Evolutionary conservation across 2,113 vertebrate genomes (phyloP), one percentile per base, ranked within the genome.

Genomic region (Patagioenas fasciata): DNA sequence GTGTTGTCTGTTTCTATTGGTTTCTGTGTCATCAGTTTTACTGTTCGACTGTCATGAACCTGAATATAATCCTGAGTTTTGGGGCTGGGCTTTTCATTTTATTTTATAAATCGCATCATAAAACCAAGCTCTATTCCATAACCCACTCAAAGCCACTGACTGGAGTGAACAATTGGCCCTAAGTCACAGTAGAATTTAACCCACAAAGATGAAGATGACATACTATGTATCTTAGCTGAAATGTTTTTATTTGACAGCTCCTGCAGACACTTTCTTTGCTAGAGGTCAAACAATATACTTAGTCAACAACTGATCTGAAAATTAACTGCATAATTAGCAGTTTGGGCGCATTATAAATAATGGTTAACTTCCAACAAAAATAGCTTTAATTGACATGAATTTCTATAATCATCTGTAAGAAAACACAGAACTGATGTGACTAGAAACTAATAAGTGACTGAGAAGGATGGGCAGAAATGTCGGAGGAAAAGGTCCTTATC

Each of bases 261-360:
- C 51, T 71, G 42, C 20, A 93, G 40, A 72, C 86, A 78, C 44
- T 28, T 31, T 65, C 34, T 79, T 94, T 67, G 34, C 42, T 86
- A 48, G 89, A 95, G 32, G 80, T 80, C 80, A 80, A 88, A 78
- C 5, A 69, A 77, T 51, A n/a, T 15, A 77, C 36, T 78, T 73
- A 70, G 57, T 53, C 69, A 95, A 89, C 48, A 95, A 69, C 34
- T 21, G 32, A 34, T 84, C 56, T 75, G 69, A 95, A 95, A 73
- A 93, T 53, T 71, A 80, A 38, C 42, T 60, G 21, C 5, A 9
- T 67, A 53, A 80, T 87, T 92, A 79, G 7, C 11, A 88, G 17
- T 74, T 90, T 51, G 64, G 4, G 10, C 48, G n/a, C 57, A 62
- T 78, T 62, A n/a, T 64, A 79, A 89, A 81, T 54, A 53, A 57